A percentile compares a stretch with the other conserved stretches of the same genome.
These are phyloP conservation scores for Tylochromis polylepis DNA, from an alignment of 2,113 vertebrate species.

Conservation along the genomic window DNA sequence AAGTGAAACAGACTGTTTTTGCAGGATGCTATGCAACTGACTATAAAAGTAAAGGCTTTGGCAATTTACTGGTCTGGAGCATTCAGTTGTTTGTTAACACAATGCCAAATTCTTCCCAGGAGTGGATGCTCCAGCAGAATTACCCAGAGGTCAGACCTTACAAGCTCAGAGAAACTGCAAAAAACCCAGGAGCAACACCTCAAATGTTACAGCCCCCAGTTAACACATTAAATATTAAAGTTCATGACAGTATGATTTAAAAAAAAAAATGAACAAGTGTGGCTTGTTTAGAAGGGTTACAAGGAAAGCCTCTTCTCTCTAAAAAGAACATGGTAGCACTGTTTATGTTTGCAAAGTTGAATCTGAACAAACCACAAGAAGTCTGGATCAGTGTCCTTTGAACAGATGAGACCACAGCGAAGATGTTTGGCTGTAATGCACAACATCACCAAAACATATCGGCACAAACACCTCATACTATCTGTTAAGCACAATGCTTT, in stretches of 20 bases:
- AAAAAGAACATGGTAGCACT: not conserved
- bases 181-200: not conserved
- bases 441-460: too few relatives aligned
- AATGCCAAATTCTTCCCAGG: not conserved
- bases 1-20: not conserved
- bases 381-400: not conserved
- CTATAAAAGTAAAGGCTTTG: not conserved
- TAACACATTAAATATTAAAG: not conserved
- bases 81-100: not conserved
- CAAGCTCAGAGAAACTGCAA: not conserved
- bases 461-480: not conserved
- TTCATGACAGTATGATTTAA: not conserved
- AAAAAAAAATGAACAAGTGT: not conserved
- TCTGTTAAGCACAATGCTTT: not conserved
- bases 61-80: not conserved
- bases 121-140: not conserved
- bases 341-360: not conserved
- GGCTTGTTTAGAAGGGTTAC: not conserved
- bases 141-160: not conserved
- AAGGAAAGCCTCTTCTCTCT: not conserved
- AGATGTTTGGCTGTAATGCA: not conserved
- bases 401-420: not conserved
- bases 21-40: not conserved
- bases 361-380: not conserved
- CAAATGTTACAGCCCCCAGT: not conserved